phyloP scores from a whole-genome alignment of 2,888 invertebrate genomes.

The Morpho deidamia region DNA sequence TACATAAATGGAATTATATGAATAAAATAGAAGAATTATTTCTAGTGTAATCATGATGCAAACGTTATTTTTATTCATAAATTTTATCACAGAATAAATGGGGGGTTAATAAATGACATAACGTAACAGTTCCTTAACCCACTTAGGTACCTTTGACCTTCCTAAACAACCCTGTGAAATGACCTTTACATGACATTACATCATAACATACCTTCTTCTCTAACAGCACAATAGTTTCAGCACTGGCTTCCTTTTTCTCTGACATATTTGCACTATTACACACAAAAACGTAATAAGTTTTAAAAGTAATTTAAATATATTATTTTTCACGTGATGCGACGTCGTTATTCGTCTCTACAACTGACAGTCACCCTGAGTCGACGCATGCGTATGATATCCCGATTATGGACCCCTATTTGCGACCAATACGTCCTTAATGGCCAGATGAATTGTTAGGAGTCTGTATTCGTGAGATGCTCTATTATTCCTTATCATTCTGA shows the following conservation, averaged over 20 bases:
- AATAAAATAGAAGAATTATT: too few species aligned
- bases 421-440: neutral
- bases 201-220: conserved; percentile 58
- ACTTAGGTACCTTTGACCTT: neutral
- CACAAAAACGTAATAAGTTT: conserved; percentile 3
- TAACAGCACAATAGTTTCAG: conserved; percentile 57
- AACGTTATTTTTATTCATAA: too few species aligned
- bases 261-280: conserved; percentile 39
- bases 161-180: conserved; percentile 21
- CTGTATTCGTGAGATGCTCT: neutral
- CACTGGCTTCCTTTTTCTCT: conserved; percentile 40
- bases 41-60: too few species aligned
- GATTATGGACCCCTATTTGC: conserved; percentile 10
- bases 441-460: conserved; percentile 3
- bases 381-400: conserved; percentile 20
- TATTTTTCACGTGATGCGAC: conserved; percentile 1
- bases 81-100: too few species aligned
- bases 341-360: conserved; percentile 14
- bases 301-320: conserved; percentile 9
- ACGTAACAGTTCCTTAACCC: too few species aligned
- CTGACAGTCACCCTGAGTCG: conserved; percentile 17
- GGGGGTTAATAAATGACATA: too few species aligned
- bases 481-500: conserved; percentile 3
- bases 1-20: too few species aligned
- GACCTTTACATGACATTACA: conserved; percentile 62